Conservation (phyloP, 2,888 invertebrate genomes). For the Lampropteryx suffumata region DNA sequence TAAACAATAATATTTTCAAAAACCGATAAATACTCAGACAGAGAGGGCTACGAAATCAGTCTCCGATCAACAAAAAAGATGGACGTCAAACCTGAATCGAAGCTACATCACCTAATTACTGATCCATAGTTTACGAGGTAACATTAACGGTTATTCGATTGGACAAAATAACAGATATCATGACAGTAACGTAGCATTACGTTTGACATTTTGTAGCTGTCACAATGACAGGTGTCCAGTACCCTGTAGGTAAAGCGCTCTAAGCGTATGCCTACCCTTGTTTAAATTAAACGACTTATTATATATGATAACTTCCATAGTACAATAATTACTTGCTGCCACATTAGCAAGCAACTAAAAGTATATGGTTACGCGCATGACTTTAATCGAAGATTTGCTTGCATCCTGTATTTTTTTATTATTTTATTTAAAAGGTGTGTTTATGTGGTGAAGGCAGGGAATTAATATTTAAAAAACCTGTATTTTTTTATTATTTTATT, state of each 20-base stretch:
- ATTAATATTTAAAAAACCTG: conserved; percentile 21
- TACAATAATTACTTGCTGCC: conserved; percentile 15
- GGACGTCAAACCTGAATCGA: background rate
- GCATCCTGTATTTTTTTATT: conserved; percentile 18
- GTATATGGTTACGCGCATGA: conserved; percentile 14
- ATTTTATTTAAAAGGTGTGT: conserved; percentile 14
- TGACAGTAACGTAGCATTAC: conserved; percentile 37
- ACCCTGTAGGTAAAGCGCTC: conserved; percentile 19
- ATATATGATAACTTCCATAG: conserved; percentile 21
- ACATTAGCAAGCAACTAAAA: conserved; percentile 19
- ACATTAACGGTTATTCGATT: conserved; percentile 64
- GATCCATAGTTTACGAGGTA: conserved; percentile 54
- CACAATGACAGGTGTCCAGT: conserved; percentile 44
- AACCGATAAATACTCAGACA: no score
- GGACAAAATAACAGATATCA: conserved; percentile 47
- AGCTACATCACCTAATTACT: conserved; percentile 47
- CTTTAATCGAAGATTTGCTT: conserved; percentile 26
- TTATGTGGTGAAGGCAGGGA: conserved; percentile 1
- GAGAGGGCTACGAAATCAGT: no score
- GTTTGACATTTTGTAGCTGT: conserved; percentile 48
- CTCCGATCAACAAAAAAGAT: background rate
- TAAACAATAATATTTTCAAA: no score
- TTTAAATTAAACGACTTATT: conserved; percentile 13
- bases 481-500: conserved; percentile 14
- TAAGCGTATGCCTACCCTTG: conserved; percentile 5